A percentile compares a stretch with the other conserved stretches of the same genome.
These are phyloP conservation scores for Idris sp. DNA, from an alignment of 1,140 invertebrate genomes.

Conservation along the genomic window DNA sequence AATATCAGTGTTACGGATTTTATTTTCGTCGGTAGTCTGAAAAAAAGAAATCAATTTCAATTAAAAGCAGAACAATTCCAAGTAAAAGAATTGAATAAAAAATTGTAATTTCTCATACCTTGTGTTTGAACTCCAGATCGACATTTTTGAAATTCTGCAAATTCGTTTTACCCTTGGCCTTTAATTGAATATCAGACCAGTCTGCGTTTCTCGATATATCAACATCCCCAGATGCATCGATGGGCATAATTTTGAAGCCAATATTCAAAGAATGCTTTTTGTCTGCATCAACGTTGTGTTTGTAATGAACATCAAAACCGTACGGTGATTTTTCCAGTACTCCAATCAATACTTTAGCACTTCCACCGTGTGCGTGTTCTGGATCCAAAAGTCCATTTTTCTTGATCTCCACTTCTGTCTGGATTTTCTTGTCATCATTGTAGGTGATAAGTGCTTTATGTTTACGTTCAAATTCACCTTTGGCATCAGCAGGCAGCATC, in stretches of 20 bases:
- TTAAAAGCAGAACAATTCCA: no score
- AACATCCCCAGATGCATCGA: conserved; percentile 49
- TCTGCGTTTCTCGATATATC: conserved; percentile 56
- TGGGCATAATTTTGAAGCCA: conserved; percentile 55
- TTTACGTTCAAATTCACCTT: conserved; percentile 59
- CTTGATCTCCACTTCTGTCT: conserved; percentile 62
- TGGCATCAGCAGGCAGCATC: conserved; percentile 45
- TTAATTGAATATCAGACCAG: conserved; percentile 40
- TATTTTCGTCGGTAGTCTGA: conserved; percentile 77
- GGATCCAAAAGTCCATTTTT: conserved; percentile 38
- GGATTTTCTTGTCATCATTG: conserved; percentile 79
- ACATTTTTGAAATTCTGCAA: conserved; percentile 79
- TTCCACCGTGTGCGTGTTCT: conserved; percentile 23
- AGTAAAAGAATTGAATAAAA: no score
- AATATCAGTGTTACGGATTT: conserved; percentile 72
- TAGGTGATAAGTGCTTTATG: conserved; percentile 72
- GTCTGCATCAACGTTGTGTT: conserved; percentile 73
- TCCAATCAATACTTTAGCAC: conserved; percentile 33
- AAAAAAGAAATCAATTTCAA: conserved; percentile 15
- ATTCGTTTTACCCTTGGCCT: conserved; percentile 45
- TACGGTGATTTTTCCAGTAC: conserved; percentile 54
- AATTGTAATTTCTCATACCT: no score
- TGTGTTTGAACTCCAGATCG: conserved; percentile 78
- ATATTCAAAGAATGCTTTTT: conserved; percentile 54
- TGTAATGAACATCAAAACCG: conserved; percentile 68